Evolutionary conservation across 2,888 invertebrate species (phyloP), one percentile per base, ranked within the genome.

Genomic region (Anarsia innoxiella): DNA sequence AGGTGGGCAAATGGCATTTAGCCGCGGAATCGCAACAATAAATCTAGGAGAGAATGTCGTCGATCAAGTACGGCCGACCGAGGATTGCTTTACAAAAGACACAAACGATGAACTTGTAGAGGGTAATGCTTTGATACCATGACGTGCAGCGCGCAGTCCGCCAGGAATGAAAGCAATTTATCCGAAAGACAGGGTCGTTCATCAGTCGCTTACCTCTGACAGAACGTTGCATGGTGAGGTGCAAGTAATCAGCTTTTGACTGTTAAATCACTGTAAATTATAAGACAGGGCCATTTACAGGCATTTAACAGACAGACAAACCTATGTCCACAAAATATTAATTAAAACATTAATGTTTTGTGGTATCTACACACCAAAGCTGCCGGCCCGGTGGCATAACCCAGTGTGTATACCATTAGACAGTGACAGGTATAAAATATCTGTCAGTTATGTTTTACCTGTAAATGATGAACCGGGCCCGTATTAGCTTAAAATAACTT

Each of bases 161-260:
- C n/a, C n/a, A n/a, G n/a, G 41, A 44, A 57, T 48, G 53, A 46
- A 41, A 35, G 45, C 49, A 36, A 66, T 68, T 53, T 49, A 58
- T 66, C 55, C 43, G 30, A 37, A 32, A 31, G 23, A 39, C 37
- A 32, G 28, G 39, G 43, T 46, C 41, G 42, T 50, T 46, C 42
- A 46, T 55, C 55, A 48, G 12, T 29, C 44, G 36, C 33, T 40
- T 13, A 12, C 9, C 43, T 29, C 40, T 51, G 59, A 51, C 56
- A 52, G 50, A 61, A 55, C 54, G 36, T 41, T 56, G 50, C 44
- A 37, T 19, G 5, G 12, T 9, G 15, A 12, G 14, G 40, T 31
- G 12, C 15, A 12, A 37, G 15, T 4, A 6, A 2, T 11, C 1
- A n/a, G 8, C 6, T 12, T 19, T 19, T 5, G 4, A 19, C 19